phyloP scores from a whole-genome alignment of 1,140 invertebrate genomes.

The Nymphalis io region DNA sequence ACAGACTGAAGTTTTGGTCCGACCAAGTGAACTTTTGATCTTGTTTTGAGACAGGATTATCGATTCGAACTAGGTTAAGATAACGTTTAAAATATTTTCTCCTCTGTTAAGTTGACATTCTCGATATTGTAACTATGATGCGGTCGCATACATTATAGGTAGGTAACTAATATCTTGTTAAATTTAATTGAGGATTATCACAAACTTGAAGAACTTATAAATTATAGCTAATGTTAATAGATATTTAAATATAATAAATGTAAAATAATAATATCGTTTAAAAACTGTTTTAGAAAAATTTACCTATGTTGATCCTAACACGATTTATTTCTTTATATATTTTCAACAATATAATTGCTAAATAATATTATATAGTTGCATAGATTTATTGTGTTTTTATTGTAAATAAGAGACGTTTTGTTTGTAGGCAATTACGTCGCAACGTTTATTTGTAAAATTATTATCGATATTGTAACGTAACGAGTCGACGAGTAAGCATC shows the following conservation, averaged over 20 bases:
- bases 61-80: slow-evolving; percentile 70
- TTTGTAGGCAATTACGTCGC: slow-evolving; percentile 71
- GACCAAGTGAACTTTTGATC: slow-evolving; percentile 79
- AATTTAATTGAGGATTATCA: slow-evolving; percentile 75
- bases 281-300: slow-evolving; percentile 79
- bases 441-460: slow-evolving; percentile 65
- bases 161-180: slow-evolving; percentile 78
- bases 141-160: slow-evolving; percentile 65
- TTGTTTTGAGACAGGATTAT: slow-evolving; percentile 75
- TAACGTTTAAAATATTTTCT: slow-evolving; percentile 64
- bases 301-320: slow-evolving; percentile 76
- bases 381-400: slow-evolving; percentile 52
- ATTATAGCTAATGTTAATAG: slow-evolving; percentile 79
- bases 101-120: slow-evolving; percentile 65
- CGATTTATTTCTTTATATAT: slow-evolving; percentile 67
- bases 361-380: slow-evolving; percentile 66
- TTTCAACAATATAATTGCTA: slow-evolving; percentile 62
- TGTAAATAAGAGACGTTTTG: slow-evolving; percentile 67
- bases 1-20: slow-evolving; percentile 79
- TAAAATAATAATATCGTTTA: slow-evolving; percentile 73
- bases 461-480: slow-evolving; percentile 38
- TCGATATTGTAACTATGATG: slow-evolving; percentile 52
- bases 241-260: slow-evolving; percentile 74
- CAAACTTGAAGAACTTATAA: slow-evolving; percentile 75
- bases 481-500: slow-evolving; percentile 41